Conservation (phyloP, 2,113 vertebrate species). For the Urocolius indicus region DNA sequence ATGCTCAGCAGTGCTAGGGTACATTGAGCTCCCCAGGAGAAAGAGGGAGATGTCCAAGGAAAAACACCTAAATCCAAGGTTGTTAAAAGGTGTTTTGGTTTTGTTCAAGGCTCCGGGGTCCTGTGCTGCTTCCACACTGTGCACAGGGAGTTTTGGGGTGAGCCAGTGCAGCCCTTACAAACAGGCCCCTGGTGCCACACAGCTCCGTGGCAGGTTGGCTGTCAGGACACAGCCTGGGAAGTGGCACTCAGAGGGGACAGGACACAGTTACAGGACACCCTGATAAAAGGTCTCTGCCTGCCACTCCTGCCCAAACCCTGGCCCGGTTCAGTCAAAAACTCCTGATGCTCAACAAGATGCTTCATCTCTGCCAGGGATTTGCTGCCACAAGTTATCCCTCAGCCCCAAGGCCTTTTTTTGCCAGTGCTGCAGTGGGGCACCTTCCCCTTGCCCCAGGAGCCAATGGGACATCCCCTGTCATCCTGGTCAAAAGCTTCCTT, state of each 20-base stretch:
- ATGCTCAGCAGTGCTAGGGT: neutral
- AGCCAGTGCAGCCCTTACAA: neutral
- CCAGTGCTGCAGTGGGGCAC: neutral
- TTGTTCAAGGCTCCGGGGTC: neutral
- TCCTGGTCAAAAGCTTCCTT: neutral
- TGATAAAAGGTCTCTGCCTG: neutral
- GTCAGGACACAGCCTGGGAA: neutral
- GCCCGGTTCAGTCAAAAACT: neutral
- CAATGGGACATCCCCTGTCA: neutral
- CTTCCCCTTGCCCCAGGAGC: fast-evolving
- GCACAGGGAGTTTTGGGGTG: neutral
- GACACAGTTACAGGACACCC: fast-evolving
- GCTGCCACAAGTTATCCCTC: neutral
- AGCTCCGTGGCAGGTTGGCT: neutral
- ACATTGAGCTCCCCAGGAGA: neutral
- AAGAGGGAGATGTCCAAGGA: neutral
- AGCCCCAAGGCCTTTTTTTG: neutral
- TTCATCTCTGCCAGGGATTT: neutral
- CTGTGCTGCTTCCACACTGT: neutral
- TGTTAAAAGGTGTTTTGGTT: neutral
- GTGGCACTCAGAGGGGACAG: neutral
- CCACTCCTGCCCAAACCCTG: neutral
- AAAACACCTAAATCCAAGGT: neutral
- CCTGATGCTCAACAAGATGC: fast-evolving
- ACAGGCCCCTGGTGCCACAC: neutral